Evolutionary conservation across 2,113 vertebrate species (phyloP).

Genomic region (Nothobranchius furzeri): DNA sequence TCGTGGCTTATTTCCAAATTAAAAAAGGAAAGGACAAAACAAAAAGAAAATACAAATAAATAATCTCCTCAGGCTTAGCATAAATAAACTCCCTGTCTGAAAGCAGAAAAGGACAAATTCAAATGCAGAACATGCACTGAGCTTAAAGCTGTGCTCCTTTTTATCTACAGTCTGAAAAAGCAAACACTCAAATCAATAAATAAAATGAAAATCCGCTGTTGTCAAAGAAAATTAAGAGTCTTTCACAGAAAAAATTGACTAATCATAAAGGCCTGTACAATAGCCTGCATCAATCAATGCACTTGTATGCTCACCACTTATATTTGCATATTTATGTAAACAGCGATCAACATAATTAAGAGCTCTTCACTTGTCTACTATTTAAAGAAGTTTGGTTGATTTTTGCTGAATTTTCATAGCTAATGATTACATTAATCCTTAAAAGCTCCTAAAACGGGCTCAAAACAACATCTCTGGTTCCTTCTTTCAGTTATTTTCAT

Average conservation of each 20-base stretch:
- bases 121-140: conserved; percentile 8
- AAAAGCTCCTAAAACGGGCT: no score
- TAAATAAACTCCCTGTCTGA: conserved; percentile 26
- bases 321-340: conserved; percentile 34
- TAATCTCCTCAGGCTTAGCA: conserved; percentile 23
- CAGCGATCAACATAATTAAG: conserved; percentile 24
- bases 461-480: background rate
- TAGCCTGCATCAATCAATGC: no score
- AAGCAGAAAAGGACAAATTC: conserved; percentile 23
- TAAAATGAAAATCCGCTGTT: background rate
- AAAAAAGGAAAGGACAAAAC: conserved; percentile 27
- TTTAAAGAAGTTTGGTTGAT: background rate
- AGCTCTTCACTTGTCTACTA: background rate
- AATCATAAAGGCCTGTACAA: conserved; percentile 10
- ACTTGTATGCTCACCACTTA: background rate
- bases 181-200: conserved; percentile 6
- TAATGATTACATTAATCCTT: conserved; percentile 5
- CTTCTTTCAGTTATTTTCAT: conserved; percentile 14
- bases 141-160: conserved; percentile 3
- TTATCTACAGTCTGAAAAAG: background rate
- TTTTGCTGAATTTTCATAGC: conserved; percentile 13
- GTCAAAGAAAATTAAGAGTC: background rate
- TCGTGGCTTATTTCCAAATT: background rate
- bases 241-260: background rate
- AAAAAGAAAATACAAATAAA: background rate